Evolutionary conservation across 2,113 vertebrate species (phyloP).

Genomic region (Cyprinodon tularosa): DNA sequence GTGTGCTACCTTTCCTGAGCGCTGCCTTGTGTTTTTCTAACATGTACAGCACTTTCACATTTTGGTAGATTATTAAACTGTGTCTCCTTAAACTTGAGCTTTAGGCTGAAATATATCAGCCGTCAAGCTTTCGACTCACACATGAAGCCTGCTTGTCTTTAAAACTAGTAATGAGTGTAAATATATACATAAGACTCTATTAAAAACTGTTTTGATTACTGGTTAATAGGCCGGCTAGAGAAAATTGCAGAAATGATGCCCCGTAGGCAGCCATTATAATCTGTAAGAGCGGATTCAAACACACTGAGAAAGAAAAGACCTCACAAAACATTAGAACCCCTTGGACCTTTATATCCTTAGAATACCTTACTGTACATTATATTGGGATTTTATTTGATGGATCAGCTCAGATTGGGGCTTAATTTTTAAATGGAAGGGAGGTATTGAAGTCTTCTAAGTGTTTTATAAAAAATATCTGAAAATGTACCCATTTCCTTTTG

Average conservation of each 20-base stretch:
- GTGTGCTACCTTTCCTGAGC: constrained; percentile 60
- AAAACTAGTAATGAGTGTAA: constrained; percentile 25
- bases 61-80: constrained; percentile 2
- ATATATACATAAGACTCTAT: constrained; percentile 23
- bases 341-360: not conserved
- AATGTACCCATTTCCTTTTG: not conserved
- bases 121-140: constrained; percentile 33
- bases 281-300: constrained; percentile 12
- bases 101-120: constrained; percentile 28
- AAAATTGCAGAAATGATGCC: constrained; percentile 46
- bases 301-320: not conserved
- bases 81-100: constrained; percentile 31
- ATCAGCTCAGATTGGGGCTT: not conserved
- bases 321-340: not conserved
- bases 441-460: not conserved
- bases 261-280: constrained; percentile 7
- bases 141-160: constrained; percentile 24
- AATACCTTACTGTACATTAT: not conserved
- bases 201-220: constrained; percentile 50
- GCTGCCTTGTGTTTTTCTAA: constrained; percentile 39
- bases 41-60: constrained; percentile 36
- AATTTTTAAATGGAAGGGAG: not conserved
- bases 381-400: not conserved
- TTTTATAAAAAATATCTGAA: not conserved
- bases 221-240: constrained; percentile 55